Percentiles rank a stretch among this genome's conserved stretches.
These are phyloP conservation scores for Daktulosphaira vitifoliae DNA, from an alignment of 1,140 invertebrate species.

Conservation along the genomic window DNA sequence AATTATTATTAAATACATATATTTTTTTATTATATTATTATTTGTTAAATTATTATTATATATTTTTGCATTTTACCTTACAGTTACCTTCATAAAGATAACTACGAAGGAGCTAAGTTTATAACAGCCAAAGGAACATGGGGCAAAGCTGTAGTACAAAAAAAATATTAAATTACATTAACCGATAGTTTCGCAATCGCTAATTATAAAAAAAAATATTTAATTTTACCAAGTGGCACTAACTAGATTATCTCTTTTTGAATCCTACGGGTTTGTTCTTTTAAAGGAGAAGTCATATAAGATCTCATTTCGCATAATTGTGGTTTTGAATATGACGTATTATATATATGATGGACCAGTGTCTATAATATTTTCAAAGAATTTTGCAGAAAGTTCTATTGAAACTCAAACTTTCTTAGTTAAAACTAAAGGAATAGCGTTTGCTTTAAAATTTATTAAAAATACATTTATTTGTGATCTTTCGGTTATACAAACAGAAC, in stretches of 20 bases:
- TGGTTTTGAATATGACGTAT: not conserved
- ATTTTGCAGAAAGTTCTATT: not conserved
- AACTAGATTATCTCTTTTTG: not conserved
- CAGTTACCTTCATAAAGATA: not conserved
- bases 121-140: not conserved
- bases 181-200: not conserved
- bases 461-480: not conserved
- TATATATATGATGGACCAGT: too few relatives aligned
- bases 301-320: not conserved
- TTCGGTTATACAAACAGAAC: too few relatives aligned
- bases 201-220: not conserved
- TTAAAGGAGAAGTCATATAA: not conserved
- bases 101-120: not conserved
- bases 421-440: too few relatives aligned
- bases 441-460: too few relatives aligned
- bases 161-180: not conserved
- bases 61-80: not conserved
- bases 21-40: too few relatives aligned
- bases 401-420: not conserved
- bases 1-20: too few relatives aligned
- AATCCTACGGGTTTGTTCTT: not conserved
- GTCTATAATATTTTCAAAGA: not conserved
- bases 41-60: too few relatives aligned
- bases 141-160: too few relatives aligned
- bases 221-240: too few relatives aligned